phyloP scores from a whole-genome alignment of 2,797 vertebrate species.

The Aldrovandia affinis region DNA sequence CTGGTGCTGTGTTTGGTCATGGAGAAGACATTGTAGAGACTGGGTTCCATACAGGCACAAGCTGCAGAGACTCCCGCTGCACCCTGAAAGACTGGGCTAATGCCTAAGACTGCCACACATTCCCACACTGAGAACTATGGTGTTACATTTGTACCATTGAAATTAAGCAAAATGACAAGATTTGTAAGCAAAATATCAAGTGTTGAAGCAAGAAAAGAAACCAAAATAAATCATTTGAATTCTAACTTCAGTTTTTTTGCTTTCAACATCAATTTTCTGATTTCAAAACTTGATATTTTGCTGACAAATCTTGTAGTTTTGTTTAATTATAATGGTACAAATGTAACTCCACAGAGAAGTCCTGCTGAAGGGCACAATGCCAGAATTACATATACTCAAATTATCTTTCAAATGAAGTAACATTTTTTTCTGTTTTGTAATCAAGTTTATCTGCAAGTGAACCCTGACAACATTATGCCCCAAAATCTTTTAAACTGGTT shows the following conservation, averaged over 20 bases:
- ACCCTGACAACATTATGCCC: background rate
- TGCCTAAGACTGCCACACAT: background rate
- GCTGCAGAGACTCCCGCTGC: background rate
- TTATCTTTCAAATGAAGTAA: conserved; percentile 6
- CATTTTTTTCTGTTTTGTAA: background rate
- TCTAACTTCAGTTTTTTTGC: too few species aligned
- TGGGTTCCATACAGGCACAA: conserved; percentile 5
- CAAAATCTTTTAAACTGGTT: conserved; percentile 7
- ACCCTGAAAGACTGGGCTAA: background rate
- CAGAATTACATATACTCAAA: background rate
- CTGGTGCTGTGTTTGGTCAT: conserved; percentile 6
- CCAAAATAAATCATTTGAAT: too few species aligned
- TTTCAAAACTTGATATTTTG: too few species aligned
- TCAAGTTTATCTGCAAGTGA: background rate
- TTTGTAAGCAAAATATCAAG: too few species aligned
- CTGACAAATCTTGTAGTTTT: too few species aligned
- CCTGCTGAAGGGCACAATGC: background rate
- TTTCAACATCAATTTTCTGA: too few species aligned
- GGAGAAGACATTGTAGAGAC: background rate
- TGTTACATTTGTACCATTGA: too few species aligned
- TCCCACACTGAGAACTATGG: background rate
- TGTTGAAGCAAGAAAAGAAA: too few species aligned
- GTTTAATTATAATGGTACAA: too few species aligned
- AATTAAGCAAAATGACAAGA: too few species aligned
- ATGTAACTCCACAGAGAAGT: too few species aligned